Evolutionary conservation across 2,797 vertebrate species (phyloP), one percentile per base, ranked within the genome.

Genomic region (Salmo trutta): DNA sequence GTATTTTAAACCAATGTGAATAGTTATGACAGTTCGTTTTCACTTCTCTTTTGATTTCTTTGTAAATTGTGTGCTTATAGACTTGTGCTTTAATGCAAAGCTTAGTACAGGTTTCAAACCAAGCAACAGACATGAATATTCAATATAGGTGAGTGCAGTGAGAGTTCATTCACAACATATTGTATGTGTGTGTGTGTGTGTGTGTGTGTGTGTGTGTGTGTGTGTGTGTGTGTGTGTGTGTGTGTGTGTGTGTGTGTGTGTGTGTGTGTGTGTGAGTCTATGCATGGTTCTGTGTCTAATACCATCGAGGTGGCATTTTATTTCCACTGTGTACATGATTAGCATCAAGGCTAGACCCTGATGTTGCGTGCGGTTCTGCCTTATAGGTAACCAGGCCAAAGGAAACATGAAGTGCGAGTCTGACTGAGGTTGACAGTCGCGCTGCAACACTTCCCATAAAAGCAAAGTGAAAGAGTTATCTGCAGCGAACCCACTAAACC

Each of bases 361-460:
- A 75, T 54, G 62, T 69, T 68, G 65, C 71, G 15, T 66, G 70
- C 31, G 75, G 66, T 33, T 24, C 29, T 66, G 21, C 21, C 4
- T 31, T 65, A 52, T 3, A 54, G 51, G 67, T 41, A 53, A 36
- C 47, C 65, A 51, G 64, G 66, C 51, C 19, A 65, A 21, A 24
- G 24, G 21, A 65, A 65, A n/a, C 6, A 64, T 65, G 51, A 78
- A 65, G 73, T 71, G 19, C n/a, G 27, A 56, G 24, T n/a, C 59
- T 83, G 77, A 82, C 68, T 21, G 64, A 68, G 41, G 33, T 5
- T 77, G 79, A 71, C 79, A 74, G 71, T 72, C 16, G 62, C 51
- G 75, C 54, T 64, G 24, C 17, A 71, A 36, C 53, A 59, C 71
- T 66, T n/a, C 70, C 27, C 33, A 10, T 75, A 31, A 66, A 65